phyloP scores from a whole-genome alignment of 2,888 invertebrate species.

The Clostera curtula region DNA sequence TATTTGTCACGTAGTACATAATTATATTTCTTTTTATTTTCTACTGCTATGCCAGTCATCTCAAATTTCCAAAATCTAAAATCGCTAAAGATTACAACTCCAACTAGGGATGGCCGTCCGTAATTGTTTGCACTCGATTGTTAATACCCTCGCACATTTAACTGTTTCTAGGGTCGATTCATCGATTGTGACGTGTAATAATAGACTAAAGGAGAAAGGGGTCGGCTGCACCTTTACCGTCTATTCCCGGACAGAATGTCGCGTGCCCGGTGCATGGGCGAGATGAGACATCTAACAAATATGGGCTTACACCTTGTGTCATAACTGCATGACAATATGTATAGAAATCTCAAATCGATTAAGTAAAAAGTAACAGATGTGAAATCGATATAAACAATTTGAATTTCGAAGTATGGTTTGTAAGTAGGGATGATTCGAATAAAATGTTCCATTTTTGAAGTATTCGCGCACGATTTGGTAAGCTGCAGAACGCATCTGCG shows the following conservation, averaged over 20 bases:
- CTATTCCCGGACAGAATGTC: slow-evolving; percentile 40
- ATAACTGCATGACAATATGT: slow-evolving; percentile 13
- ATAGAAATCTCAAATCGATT: slow-evolving; percentile 5
- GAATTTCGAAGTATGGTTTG: no score
- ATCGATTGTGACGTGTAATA: slow-evolving; percentile 39
- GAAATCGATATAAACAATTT: slow-evolving; percentile 26
- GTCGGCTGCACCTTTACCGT: slow-evolving; percentile 50
- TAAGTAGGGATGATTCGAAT: no score
- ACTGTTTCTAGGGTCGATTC: slow-evolving; percentile 37
- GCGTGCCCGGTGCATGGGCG: slow-evolving; percentile 41
- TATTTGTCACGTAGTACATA: no score
- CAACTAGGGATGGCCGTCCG: slow-evolving; percentile 18
- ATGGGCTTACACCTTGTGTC: slow-evolving; percentile 27
- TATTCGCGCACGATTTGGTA: slow-evolving; percentile 23
- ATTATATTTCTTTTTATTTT: no score
- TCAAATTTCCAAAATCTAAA: slow-evolving; percentile 16
- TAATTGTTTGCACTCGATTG: slow-evolving; percentile 35
- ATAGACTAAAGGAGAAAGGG: slow-evolving; percentile 54
- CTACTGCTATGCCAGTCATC: slow-evolving; percentile 6
- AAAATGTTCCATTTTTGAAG: slow-evolving; percentile 6
- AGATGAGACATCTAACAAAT: slow-evolving; percentile 15
- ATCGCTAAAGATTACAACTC: slow-evolving; percentile 19
- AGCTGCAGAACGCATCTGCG: slow-evolving; percentile 49
- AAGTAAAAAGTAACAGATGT: slow-evolving; percentile 20
- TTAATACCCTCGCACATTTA: slow-evolving; percentile 37